Base-by-base conservation (phyloP, 2,888 invertebrate genomes). In the Leptothorax acervorum region DNA sequence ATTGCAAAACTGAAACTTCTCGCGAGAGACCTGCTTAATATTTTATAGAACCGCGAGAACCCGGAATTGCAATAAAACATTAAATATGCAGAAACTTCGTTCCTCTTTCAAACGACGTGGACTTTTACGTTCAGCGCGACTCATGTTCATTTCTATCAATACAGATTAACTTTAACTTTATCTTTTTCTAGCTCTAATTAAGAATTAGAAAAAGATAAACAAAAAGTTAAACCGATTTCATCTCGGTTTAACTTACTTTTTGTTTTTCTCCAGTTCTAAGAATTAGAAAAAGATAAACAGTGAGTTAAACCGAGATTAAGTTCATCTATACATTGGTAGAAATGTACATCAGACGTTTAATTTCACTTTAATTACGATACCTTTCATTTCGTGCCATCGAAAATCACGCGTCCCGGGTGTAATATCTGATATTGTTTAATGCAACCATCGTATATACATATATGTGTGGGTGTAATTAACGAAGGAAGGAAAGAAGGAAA, bases 341-440 rank as follows among this genome's bases (percentile, higher is more conserved):
- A 35, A 35, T 35, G 0, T 6, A 35, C 2, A 0, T 42, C 42
- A 42, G n/a, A 63, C 0, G 11, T 63, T 39, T 63, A 23, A 23
- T 23, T 23, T 23, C 23, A 23, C 23, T 23, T 23, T 23, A 39
- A 39, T 39, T 11, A 63, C 11, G 0, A 39, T 39, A n/a, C 1
- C 18, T 62, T 63, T n/a, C 12, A 63, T 63, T 39, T 23, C 18
- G 62, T 18, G 15, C 31, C 8, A 6, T 39, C 3, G 42, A 65
- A 42, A 65, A 65, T 65, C 63, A 42, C 23, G 23, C 65, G 15
- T 23, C 11, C 2, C 1, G 35, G n/a, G n/a, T 15, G 3, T 65
- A 57, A 57, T 73, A 73, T 35, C 31, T n/a, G 18, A 68, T 23
- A n/a, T 68, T 53, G 15, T 55, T 70, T 35, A 78, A 68, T 15